These are phyloP conservation scores for Spodoptera littoralis DNA, from an alignment of 2,888 invertebrate species.

Conservation along the genomic window DNA sequence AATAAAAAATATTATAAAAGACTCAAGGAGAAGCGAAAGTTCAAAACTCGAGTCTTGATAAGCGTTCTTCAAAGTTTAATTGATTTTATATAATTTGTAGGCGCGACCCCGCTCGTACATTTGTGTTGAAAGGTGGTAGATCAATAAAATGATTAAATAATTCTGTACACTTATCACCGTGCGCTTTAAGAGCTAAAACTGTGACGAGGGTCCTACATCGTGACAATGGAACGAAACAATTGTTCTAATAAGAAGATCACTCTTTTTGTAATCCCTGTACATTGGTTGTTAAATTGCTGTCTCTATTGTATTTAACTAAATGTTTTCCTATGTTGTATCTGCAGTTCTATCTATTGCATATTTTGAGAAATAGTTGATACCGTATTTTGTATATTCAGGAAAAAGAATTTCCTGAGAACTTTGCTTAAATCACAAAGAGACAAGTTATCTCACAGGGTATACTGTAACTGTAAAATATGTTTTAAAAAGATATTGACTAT, in stretches of 20 bases:
- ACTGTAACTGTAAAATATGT: no score
- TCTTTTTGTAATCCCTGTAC: not conserved
- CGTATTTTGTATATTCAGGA: no score
- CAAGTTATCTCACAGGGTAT: no score
- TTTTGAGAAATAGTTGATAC: no score
- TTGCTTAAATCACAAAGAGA: no score
- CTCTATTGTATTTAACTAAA: no score
- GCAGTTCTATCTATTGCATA: no score
- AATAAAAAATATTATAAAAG: not conserved
- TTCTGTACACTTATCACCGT: conserved; percentile 18
- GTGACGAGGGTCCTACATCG: not conserved
- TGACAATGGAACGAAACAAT: conserved; percentile 4
- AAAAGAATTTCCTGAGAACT: no score
- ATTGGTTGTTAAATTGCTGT: no score
- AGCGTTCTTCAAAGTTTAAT: conserved; percentile 20
- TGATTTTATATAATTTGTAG: conserved; percentile 14
- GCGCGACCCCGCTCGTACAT: conserved; percentile 6
- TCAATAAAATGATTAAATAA: conserved; percentile 44
- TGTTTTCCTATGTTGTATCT: no score
- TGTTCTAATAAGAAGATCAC: conserved; percentile 7
- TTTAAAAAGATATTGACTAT: no score
- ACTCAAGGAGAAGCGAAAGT: not conserved
- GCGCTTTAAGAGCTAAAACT: not conserved
- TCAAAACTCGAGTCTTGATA: not conserved
- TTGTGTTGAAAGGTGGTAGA: conserved; percentile 13